Evolutionary conservation across 37 sponge, comb jelly and placozoan genomes (phyloP).

Genomic region (Haliclona indistincta): DNA sequence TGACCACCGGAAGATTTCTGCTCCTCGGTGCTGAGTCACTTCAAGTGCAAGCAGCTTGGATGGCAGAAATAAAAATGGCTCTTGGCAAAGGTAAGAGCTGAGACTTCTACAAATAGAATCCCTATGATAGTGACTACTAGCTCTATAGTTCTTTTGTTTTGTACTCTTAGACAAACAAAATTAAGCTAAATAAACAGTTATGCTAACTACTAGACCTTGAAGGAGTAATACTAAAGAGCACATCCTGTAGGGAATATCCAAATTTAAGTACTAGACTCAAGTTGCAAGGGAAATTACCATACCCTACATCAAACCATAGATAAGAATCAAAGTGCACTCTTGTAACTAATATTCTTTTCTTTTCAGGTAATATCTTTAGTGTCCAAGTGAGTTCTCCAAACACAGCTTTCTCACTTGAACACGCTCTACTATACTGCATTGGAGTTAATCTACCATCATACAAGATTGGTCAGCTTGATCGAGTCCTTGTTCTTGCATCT

Average conservation of each 20-base stretch:
- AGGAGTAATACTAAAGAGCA: too few species aligned
- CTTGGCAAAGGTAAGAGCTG: conserved; percentile 67
- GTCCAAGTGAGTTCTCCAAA: conserved; percentile 8
- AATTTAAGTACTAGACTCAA: too few species aligned
- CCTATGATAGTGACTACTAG: too few species aligned
- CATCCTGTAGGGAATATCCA: too few species aligned
- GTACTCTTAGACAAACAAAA: too few species aligned
- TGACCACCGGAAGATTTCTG: conserved; percentile 39
- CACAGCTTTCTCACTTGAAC: conserved; percentile 3
- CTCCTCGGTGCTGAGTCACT: conserved; percentile 38
- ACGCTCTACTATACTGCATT: conserved; percentile 59
- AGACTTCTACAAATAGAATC: too few species aligned
- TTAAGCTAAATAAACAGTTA: too few species aligned
- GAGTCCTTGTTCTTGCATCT: conserved; percentile 54
- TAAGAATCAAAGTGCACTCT: neutral
- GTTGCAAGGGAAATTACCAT: neutral
- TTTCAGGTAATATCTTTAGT: conserved; percentile 42
- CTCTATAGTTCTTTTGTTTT: too few species aligned
- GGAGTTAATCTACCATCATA: conserved; percentile 53
- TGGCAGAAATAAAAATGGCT: conserved; percentile 57
- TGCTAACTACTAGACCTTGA: too few species aligned
- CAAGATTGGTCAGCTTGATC: conserved; percentile 51
- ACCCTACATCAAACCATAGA: neutral
- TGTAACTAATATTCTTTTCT: neutral
- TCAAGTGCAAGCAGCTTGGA: conserved; percentile 49